Evolutionary conservation across 2,888 invertebrate species (phyloP), one percentile per base, ranked within the genome.

Genomic region (Brachyptera putata): DNA sequence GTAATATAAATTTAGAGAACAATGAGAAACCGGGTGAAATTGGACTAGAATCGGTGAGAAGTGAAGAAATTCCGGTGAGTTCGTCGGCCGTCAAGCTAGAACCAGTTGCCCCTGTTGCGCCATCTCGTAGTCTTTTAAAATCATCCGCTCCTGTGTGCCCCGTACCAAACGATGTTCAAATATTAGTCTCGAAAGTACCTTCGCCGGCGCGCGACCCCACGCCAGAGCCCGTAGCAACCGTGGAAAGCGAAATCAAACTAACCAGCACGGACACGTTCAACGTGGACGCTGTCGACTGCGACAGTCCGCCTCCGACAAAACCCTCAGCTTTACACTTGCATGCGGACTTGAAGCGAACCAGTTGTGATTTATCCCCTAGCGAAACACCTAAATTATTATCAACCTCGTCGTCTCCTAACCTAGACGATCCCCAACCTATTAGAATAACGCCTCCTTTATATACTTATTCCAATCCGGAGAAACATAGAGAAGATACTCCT

Each of bases 381-480:
- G n/a, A n/a, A n/a, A 39, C 16, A n/a, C 16, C 53, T 13, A 53
- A 53, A 21, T 21, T 18, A 3, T 18, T 50, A n/a, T 53, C 53
- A 9, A 34, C 30, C 3, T 30, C 53, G 3, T 36, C 53, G n/a
- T 68, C 68, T 5, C 68, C 68, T 11, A 66, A 67, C 34, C 60
- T 66, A 21, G 77, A 76, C 57, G 81, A 77, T 66, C 84, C 85
- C n/a, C 80, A 84, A 55, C 86, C 88, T 14, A 82, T 87, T 65
- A 78, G 87, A 64, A 81, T 84, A 60, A 85, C 86, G 14, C 88
- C 89, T 2, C 87, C 89, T 3, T 76, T 87, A 16, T 89, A 87
- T 71, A 89, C 89, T 0, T 89, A 89, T 71, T 88, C 88, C 11
- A 87, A 87, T 71, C 84, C 84, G 56, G 88, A 85, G 69, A 83